Evolutionary conservation across 2,113 vertebrate species (phyloP).

Genomic region (Sinocyclocheilus rhinocerous): DNA sequence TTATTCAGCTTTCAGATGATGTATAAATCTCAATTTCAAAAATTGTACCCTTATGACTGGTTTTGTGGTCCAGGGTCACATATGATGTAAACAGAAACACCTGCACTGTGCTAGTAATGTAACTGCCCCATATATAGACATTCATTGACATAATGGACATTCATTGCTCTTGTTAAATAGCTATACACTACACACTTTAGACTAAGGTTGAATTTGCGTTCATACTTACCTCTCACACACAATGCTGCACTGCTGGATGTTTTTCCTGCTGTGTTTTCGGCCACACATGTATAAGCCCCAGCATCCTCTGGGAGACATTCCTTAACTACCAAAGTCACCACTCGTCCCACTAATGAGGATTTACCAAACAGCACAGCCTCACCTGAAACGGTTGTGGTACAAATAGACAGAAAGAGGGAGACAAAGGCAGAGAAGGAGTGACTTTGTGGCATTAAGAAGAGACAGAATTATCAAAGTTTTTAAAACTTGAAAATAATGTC

Average conservation of each 20-base stretch:
- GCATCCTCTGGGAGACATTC: slow-evolving; percentile 77
- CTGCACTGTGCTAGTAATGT: not conserved
- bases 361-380: slow-evolving; percentile 67
- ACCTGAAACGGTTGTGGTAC: slow-evolving; percentile 61
- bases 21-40: no score
- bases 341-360: slow-evolving; percentile 57
- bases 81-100: slow-evolving; percentile 11
- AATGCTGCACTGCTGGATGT: slow-evolving; percentile 74
- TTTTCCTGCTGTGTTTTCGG: slow-evolving; percentile 72
- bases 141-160: no score
- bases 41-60: no score
- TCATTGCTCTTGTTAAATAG: no score
- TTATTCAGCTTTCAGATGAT: no score
- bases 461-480: not conserved
- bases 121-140: no score
- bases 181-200: no score
- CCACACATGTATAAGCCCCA: slow-evolving; percentile 75
- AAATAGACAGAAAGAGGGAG: not conserved
- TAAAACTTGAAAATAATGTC: not conserved
- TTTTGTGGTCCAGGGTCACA: no score
- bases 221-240: slow-evolving; percentile 65
- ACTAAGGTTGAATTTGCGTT: not conserved
- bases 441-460: not conserved
- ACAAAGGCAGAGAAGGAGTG: not conserved
- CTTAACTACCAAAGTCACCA: slow-evolving; percentile 66